Base-by-base conservation (phyloP, 2,113 vertebrate species). In the Pelecanus crispus region DNA sequence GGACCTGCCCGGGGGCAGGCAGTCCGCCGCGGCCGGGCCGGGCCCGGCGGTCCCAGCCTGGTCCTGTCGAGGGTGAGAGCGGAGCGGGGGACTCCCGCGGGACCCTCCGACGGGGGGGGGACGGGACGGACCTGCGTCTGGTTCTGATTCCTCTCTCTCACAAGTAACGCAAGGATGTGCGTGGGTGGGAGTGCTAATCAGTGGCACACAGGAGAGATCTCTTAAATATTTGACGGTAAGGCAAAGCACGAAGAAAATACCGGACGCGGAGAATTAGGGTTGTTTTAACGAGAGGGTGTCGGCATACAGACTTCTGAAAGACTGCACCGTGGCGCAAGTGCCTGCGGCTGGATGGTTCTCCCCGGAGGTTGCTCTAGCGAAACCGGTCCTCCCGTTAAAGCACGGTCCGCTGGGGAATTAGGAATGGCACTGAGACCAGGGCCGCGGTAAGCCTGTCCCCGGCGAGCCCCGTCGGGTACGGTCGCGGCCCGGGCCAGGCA, bases 371-470 rank as follows among this genome's bases (percentile, higher is more conserved):
- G 50, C 55, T 58, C 17, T 19, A 17, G 52, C 5, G n/a, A 78
- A 74, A 70, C 32, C 8, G 25, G 13, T 47, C 31, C 61, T 52
- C 38, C 73, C 49, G 15, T 32, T 77, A 58, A 49, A 81, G 72
- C 55, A 7, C 17, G 11, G 22, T 13, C 63, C 13, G 26, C 61
- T 28, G 61, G 40, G 61, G 24, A 74, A 47, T 15, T 7, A 15
- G 22, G 34, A 11, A 1, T 0, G 32, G 28, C 32, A 2, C 63
- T 1, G 58, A 28, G 32, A 5, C 10, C 6, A 6, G 47, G 12
- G 22, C 40, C 15, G 10, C 32, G 21, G 56, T 3, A 13, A 47
- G 8, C 9, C 25, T 6, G 24, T 1, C 17, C 34, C 26, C 25
- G 16, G 2, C 42, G 1, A 8, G 31, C 31, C 21, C 72, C 34